These are phyloP conservation scores for Alcis repandata DNA, from an alignment of 2,888 invertebrate genomes.

Conservation along the genomic window DNA sequence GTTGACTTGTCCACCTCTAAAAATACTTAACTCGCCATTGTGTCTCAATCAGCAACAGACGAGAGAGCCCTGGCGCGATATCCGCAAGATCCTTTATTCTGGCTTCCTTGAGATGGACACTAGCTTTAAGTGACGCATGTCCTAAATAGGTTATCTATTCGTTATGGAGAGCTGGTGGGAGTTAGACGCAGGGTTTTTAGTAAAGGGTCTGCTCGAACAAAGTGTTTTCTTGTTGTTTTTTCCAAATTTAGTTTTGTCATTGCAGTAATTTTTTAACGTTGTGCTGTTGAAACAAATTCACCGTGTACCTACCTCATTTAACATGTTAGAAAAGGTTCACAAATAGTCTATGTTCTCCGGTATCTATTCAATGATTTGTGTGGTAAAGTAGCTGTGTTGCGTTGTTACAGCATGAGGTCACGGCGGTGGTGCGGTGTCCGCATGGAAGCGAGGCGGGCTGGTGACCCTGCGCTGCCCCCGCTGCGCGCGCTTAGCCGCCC, in stretches of 20 bases:
- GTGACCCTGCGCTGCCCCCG: constrained; percentile 77
- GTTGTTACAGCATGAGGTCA: constrained; percentile 83
- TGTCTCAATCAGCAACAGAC: constrained; percentile 67
- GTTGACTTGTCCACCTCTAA: constrained; percentile 35
- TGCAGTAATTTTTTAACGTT: background rate
- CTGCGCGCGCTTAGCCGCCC: constrained; percentile 76
- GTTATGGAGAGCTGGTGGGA: constrained; percentile 6
- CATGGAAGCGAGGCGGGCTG: constrained; percentile 83
- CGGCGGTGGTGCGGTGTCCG: constrained; percentile 81
- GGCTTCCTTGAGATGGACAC: constrained; percentile 45
- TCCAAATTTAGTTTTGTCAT: background rate
- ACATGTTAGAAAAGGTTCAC: background rate
- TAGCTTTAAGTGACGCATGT: constrained; percentile 19
- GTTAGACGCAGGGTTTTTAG: constrained; percentile 17
- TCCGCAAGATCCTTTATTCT: constrained; percentile 59
- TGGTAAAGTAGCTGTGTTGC: constrained; percentile 19
- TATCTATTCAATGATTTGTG: background rate
- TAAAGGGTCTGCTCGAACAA: constrained; percentile 13
- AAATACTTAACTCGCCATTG: constrained; percentile 56
- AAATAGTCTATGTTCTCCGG: background rate
- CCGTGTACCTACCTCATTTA: background rate
- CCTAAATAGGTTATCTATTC: constrained; percentile 29
- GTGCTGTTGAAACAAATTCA: background rate
- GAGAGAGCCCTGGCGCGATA: constrained; percentile 68
- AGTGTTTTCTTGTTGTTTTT: background rate